A percentile compares a stretch with the other conserved stretches of the same genome.
Conservation (phyloP, 2,113 vertebrate genomes). For the Cygnus buccinator region DNA sequence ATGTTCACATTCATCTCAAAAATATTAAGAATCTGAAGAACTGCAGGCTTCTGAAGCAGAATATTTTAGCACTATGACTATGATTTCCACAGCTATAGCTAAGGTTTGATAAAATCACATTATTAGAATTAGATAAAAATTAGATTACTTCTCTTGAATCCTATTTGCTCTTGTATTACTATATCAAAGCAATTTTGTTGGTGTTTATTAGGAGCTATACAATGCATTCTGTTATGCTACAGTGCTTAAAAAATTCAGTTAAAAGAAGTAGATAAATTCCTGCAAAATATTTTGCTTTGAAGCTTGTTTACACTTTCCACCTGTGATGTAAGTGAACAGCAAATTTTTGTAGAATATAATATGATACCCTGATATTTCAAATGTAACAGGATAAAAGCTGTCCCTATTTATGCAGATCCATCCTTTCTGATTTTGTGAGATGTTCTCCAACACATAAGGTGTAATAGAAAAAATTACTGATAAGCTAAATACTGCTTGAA, state of each 20-base stretch:
- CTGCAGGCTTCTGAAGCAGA: neutral
- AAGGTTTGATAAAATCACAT: slow-evolving; percentile 34
- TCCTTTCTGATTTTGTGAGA: neutral
- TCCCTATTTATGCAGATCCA: neutral
- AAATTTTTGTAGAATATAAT: neutral
- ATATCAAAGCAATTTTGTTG: slow-evolving; percentile 7
- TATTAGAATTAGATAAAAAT: slow-evolving; percentile 39
- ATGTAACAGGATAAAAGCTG: neutral
- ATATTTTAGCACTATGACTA: neutral
- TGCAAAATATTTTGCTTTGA: neutral
- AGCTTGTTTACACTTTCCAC: neutral
- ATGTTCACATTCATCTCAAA: neutral
- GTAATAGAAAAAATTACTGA: neutral
- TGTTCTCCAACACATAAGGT: neutral
- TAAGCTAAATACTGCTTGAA: neutral
- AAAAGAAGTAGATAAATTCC: neutral
- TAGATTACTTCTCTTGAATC: slow-evolving; percentile 19
- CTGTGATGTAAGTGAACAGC: neutral
- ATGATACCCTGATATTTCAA: neutral
- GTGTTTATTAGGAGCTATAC: neutral
- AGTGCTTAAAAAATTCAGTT: slow-evolving; percentile 2
- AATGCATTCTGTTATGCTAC: neutral
- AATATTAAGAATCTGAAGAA: neutral
- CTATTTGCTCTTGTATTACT: slow-evolving; percentile 2
- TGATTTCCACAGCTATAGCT: neutral